phyloP scores from a whole-genome alignment of 1,140 invertebrate genomes.

The Leucophenga varia region DNA sequence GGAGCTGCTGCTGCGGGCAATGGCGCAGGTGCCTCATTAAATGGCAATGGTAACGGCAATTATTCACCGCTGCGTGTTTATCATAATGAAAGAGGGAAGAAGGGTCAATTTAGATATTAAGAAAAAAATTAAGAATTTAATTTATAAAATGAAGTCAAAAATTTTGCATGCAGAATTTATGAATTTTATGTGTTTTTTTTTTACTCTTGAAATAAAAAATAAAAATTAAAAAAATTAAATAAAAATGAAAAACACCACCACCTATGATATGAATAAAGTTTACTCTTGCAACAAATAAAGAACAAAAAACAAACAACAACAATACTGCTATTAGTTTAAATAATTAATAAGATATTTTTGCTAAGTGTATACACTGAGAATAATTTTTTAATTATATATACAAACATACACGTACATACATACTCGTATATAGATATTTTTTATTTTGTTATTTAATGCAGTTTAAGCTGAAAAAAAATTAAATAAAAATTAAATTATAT shows the following conservation, averaged over 20 bases:
- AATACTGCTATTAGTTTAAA: slow-evolving; percentile 20
- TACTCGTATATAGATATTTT: slow-evolving; percentile 41
- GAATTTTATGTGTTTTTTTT: slow-evolving; percentile 24
- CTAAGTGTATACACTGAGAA: slow-evolving; percentile 47
- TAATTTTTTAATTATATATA: no score
- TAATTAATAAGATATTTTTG: slow-evolving; percentile 42
- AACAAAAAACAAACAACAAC: no score
- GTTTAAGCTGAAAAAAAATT: slow-evolving; percentile 23
- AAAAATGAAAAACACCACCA: no score
- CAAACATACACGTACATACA: no score
- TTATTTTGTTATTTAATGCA: slow-evolving; percentile 52
- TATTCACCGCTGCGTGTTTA: slow-evolving; percentile 77
- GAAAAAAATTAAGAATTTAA: slow-evolving; percentile 14
- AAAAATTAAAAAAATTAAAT: no score
- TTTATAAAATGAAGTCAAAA: slow-evolving; percentile 5
- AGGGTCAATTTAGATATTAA: slow-evolving; percentile 78
- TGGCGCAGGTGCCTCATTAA: slow-evolving; percentile 46
- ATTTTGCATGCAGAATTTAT: slow-evolving; percentile 8
- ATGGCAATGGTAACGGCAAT: slow-evolving; percentile 62
- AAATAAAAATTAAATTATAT: no score
- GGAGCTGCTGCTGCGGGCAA: not conserved
- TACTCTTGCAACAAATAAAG: no score
- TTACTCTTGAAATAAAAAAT: slow-evolving; percentile 21
- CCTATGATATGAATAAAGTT: no score
- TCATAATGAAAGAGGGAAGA: slow-evolving; percentile 73